A percentile compares a stretch with the other conserved stretches of the same genome.
Evolutionary conservation across 2,888 invertebrate species (phyloP).

Genomic region (Hypomecis atomaria): DNA sequence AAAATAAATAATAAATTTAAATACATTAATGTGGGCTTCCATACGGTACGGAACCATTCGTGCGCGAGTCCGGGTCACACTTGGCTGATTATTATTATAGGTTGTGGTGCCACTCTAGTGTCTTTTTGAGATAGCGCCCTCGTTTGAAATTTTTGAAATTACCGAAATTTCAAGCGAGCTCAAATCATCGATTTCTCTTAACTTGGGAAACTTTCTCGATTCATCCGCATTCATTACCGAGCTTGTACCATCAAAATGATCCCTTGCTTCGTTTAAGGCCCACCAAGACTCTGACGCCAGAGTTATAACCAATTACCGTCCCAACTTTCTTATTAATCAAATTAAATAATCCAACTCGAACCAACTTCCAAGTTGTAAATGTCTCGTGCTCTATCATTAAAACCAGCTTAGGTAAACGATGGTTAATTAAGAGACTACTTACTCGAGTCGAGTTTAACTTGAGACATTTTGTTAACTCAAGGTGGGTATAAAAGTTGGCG

Average conservation of each 20-base stretch:
- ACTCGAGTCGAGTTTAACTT: slow-evolving; percentile 46
- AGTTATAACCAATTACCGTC: slow-evolving; percentile 28
- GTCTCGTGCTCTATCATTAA: slow-evolving; percentile 50
- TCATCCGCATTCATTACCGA: not conserved
- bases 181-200: too few species aligned
- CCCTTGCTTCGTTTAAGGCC: slow-evolving; percentile 7
- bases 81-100: too few species aligned
- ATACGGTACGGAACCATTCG: too few species aligned
- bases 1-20: too few species aligned
- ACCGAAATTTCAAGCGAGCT: too few species aligned
- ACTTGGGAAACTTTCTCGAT: not conserved
- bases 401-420: slow-evolving; percentile 49
- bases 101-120: too few species aligned
- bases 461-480: slow-evolving; percentile 36
- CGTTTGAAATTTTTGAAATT: too few species aligned
- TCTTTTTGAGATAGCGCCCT: too few species aligned
- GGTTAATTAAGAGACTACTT: slow-evolving; percentile 52
- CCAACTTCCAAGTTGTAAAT: slow-evolving; percentile 46
- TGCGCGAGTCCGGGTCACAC: too few species aligned
- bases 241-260: slow-evolving; percentile 10
- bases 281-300: slow-evolving; percentile 2
- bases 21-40: too few species aligned
- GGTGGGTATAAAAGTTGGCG: slow-evolving; percentile 32
- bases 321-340: slow-evolving; percentile 42
- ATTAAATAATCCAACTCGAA: slow-evolving; percentile 43